A percentile compares a stretch with the other conserved stretches of the same genome.
Evolutionary conservation across 2,797 vertebrate genomes (phyloP).

Genomic region (Falco novaeseelandiae): DNA sequence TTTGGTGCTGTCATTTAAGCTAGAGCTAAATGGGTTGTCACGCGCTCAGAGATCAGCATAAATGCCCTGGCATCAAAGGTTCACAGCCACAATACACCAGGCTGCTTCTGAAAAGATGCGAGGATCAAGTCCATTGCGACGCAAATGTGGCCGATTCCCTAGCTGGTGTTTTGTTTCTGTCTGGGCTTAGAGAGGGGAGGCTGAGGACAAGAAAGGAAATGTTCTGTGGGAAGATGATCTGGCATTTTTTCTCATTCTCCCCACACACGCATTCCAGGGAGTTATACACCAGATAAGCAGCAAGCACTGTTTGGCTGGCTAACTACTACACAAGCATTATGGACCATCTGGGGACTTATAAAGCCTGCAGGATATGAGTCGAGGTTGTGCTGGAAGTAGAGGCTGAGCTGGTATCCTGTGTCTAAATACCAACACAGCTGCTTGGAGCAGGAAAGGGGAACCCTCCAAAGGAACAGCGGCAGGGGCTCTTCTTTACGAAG

Average conservation of each 20-base stretch:
- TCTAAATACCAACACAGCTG: slow-evolving; percentile 74
- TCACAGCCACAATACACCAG: not conserved
- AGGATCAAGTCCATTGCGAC: slow-evolving; percentile 47
- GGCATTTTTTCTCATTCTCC: slow-evolving; percentile 67
- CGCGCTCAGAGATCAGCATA: slow-evolving; percentile 31
- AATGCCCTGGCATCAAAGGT: slow-evolving; percentile 56
- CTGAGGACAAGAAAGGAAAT: slow-evolving; percentile 69
- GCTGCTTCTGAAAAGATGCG: slow-evolving; percentile 17
- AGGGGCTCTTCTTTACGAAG: slow-evolving; percentile 36
- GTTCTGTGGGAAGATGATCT: slow-evolving; percentile 72
- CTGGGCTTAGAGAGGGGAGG: slow-evolving; percentile 61
- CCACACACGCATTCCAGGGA: slow-evolving; percentile 55
- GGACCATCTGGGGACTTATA: slow-evolving; percentile 67
- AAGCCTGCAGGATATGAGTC: slow-evolving; percentile 32
- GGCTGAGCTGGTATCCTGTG: slow-evolving; percentile 67
- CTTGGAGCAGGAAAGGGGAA: slow-evolving; percentile 65
- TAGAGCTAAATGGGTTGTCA: slow-evolving; percentile 56
- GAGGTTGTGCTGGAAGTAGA: slow-evolving; percentile 59
- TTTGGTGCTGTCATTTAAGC: slow-evolving; percentile 41
- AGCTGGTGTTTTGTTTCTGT: slow-evolving; percentile 65
- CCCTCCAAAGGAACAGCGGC: slow-evolving; percentile 16
- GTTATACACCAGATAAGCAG: slow-evolving; percentile 72
- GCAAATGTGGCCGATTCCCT: slow-evolving; percentile 51
- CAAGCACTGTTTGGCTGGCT: slow-evolving; percentile 60
- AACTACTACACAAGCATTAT: slow-evolving; percentile 45